phyloP scores from a whole-genome alignment of 2,888 invertebrate genomes.

The Aspidiotus destructor region DNA sequence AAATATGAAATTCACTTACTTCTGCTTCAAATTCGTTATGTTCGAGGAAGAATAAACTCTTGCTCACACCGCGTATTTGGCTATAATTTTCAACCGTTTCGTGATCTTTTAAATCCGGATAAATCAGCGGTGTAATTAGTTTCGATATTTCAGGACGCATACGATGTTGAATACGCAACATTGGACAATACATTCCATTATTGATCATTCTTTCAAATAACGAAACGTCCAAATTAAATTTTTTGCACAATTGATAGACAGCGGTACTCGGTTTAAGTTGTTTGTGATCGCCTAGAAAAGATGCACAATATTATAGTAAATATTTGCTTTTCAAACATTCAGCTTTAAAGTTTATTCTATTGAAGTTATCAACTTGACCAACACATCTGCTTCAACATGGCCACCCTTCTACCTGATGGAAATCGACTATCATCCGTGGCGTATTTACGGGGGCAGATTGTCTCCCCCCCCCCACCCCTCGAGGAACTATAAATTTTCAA shows the following conservation, averaged over 20 bases:
- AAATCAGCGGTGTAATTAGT: conserved; percentile 53
- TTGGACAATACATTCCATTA: conserved; percentile 43
- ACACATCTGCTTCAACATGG: too few relatives aligned
- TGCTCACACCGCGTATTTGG: conserved; percentile 50
- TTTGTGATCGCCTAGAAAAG: conserved; percentile 60
- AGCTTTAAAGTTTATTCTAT: too few relatives aligned
- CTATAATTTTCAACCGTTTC: conserved; percentile 49
- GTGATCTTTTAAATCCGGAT: conserved; percentile 53
- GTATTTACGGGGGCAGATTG: too few relatives aligned
- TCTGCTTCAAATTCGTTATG: conserved; percentile 53
- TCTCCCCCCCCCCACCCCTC: too few relatives aligned
- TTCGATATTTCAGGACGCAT: conserved; percentile 47
- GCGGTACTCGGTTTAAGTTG: conserved; percentile 56
- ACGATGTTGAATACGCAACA: conserved; percentile 45
- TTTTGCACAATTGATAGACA: conserved; percentile 44
- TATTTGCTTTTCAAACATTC: too few relatives aligned
- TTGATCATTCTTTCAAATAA: conserved; percentile 48
- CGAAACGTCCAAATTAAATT: conserved; percentile 46
- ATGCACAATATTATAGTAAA: conserved; percentile 37
- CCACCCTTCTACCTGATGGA: too few relatives aligned
- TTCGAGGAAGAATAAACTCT: conserved; percentile 58
- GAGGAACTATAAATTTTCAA: too few relatives aligned
- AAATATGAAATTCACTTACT: too few relatives aligned
- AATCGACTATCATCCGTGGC: too few relatives aligned
- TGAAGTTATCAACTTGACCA: too few relatives aligned